Evolutionary conservation across 2,888 invertebrate species (phyloP).

Genomic region (Dasypogon diadema): DNA sequence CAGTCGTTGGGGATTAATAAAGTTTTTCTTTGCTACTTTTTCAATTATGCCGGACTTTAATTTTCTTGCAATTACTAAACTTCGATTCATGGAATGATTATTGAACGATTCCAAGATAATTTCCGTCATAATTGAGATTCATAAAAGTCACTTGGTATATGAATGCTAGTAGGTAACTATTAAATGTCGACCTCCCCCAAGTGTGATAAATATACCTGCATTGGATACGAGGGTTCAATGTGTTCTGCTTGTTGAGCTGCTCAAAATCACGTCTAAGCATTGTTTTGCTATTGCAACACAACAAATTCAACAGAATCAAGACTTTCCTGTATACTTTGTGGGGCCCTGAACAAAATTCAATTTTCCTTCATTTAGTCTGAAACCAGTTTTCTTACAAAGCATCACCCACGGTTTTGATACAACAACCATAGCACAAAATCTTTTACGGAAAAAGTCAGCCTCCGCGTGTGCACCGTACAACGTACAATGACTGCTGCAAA

Average conservation of each 20-base stretch:
- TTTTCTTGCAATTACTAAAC: no score
- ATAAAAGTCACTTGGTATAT: no score
- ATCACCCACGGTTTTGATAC: conserved; percentile 55
- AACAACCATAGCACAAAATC: conserved; percentile 8
- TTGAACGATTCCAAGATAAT: no score
- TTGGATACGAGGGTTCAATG: background rate
- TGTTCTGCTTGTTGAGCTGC: background rate
- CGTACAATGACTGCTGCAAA: conserved; percentile 1
- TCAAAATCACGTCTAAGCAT: background rate
- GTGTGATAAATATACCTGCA: background rate
- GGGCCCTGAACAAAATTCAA: conserved; percentile 11
- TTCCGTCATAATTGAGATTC: no score
- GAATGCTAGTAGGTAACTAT: background rate
- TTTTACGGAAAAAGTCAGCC: background rate
- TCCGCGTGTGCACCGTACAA: conserved; percentile 3
- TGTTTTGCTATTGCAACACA: conserved; percentile 12
- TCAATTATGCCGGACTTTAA: no score
- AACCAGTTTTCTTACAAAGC: conserved; percentile 57
- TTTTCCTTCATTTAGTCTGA: conserved; percentile 32
- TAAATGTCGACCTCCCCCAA: background rate
- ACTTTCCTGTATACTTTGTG: background rate
- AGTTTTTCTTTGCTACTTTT: no score
- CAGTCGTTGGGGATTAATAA: no score
- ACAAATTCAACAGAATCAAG: background rate
- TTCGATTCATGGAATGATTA: no score